A percentile compares a stretch with the other conserved stretches of the same genome.
phyloP scores from a whole-genome alignment of 2,888 invertebrate genomes.

The Caenorhabditis auriculariae region DNA sequence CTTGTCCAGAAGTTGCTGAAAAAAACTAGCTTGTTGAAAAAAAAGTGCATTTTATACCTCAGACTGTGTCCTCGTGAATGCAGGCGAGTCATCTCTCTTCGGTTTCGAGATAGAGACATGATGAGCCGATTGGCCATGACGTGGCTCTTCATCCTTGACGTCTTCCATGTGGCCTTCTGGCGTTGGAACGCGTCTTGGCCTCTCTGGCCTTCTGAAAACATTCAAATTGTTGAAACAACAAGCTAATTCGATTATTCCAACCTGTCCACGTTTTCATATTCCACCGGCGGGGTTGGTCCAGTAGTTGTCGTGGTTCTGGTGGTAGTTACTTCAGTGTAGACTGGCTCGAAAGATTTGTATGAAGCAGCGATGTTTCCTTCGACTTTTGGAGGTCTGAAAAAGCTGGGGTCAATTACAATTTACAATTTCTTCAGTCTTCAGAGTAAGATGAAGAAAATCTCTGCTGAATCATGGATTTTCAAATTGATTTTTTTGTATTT shows the following conservation, averaged over 20 bases:
- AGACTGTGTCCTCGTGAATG: constrained; percentile 41
- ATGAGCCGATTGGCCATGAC: background rate
- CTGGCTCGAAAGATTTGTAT: constrained; percentile 30
- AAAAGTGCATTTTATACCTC: constrained; percentile 6
- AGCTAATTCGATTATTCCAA: background rate
- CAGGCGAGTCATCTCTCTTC: constrained; percentile 6
- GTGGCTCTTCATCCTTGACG: constrained; percentile 12
- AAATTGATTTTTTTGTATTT: too few species aligned
- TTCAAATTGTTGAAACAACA: background rate
- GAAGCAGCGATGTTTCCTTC: constrained; percentile 20
- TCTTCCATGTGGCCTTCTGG: constrained; percentile 25
- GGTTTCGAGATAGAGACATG: background rate
- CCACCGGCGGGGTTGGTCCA: background rate
- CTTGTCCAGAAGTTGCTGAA: constrained; percentile 13
- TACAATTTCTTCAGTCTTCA: too few species aligned
- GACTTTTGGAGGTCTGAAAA: constrained; percentile 9
- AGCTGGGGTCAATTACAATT: too few species aligned
- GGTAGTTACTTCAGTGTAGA: constrained; percentile 28
- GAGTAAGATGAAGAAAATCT: too few species aligned
- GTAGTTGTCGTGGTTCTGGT: constrained; percentile 32
- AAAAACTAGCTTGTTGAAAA: constrained; percentile 6
- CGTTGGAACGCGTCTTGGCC: constrained; percentile 22
- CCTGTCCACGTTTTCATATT: constrained; percentile 26
- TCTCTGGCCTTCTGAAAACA: constrained; percentile 14
- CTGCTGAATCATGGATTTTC: too few species aligned